Evolutionary conservation across 2,888 invertebrate species (phyloP), one percentile per base, ranked within the genome.

Genomic region (Crioceris asparagi): DNA sequence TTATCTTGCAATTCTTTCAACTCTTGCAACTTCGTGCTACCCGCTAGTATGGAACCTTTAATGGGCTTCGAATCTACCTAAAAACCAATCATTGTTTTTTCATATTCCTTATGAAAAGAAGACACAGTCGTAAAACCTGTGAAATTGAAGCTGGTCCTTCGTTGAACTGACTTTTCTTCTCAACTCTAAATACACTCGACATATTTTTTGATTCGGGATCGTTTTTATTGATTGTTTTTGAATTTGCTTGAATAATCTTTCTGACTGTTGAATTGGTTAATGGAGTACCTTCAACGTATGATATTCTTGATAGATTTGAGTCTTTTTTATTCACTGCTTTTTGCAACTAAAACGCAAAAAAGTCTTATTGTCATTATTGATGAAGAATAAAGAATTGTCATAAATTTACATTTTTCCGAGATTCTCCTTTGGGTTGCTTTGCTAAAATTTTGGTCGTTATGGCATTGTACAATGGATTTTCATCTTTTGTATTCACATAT

Each of bases 251-350:
- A 10, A 36, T 31, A 17, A 29, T 36, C 15, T 19, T 29, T 7
- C 17, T 32, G 10, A 32, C 11, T 16, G 32, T 38, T 10, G 33
- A 38, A 33, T 38, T 38, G 2, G 38, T 32, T 26, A 33, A 12
- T 16, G 38, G 19, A 6, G 32, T 25, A 4, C 32, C 27, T 17
- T 15, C 17, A 17, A 27, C 27, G 4, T 15, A 32, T 17, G 32
- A 29, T 11, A 23, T 32, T 31, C 17, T 11, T 12, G 25, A 25
- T 8, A 15, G 12, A 3, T 12, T 15, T 14, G 32, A 18, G 7
- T 16, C 19, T 32, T n/a, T 32, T 17, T 16, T 8, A 15, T 6
- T 26, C 12, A 29, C 8, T n/a, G 29, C 19, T 35, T 12, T 35
- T n/a, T 29, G 29, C 6, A 16, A 19, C 35, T 35, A 21, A 29